These are phyloP conservation scores for Troilus luridus DNA, from an alignment of 2,888 invertebrate genomes.

Conservation along the genomic window DNA sequence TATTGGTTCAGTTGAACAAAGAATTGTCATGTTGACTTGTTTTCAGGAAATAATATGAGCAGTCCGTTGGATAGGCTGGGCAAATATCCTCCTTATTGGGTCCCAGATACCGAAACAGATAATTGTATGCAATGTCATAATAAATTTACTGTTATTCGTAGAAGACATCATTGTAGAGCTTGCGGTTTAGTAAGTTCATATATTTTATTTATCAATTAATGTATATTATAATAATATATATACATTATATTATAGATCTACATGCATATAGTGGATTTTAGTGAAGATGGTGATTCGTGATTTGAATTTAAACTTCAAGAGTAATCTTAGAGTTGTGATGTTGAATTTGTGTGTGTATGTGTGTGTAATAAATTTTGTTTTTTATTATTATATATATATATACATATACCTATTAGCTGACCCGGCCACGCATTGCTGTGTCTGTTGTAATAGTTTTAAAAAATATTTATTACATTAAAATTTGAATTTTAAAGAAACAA, in stretches of 20 bases:
- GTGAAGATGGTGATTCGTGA: neutral
- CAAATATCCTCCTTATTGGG: constrained; percentile 86
- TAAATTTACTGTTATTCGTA: constrained; percentile 85
- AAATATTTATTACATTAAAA: too few species aligned
- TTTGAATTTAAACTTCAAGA: neutral
- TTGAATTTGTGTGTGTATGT: too few species aligned
- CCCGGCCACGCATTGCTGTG: too few species aligned
- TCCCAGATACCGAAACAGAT: constrained; percentile 86
- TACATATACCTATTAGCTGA: too few species aligned
- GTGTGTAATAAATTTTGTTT: too few species aligned
- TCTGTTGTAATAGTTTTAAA: too few species aligned
- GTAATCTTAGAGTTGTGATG: too few species aligned
- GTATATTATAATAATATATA: too few species aligned
- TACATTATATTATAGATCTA: too few species aligned
- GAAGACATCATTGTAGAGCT: constrained; percentile 90
- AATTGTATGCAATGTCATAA: constrained; percentile 86
- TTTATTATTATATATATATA: too few species aligned
- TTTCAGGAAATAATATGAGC: constrained; percentile 38
- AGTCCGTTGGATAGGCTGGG: constrained; percentile 71
- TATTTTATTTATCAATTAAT: too few species aligned
- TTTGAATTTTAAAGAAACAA: too few species aligned
- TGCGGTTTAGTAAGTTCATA: constrained; percentile 79
- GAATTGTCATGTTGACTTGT: neutral
- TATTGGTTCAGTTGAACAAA: neutral
- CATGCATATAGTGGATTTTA: neutral